Evolutionary conservation across 2,113 vertebrate species (phyloP).

Genomic region (Brachypodius melanocephalos): DNA sequence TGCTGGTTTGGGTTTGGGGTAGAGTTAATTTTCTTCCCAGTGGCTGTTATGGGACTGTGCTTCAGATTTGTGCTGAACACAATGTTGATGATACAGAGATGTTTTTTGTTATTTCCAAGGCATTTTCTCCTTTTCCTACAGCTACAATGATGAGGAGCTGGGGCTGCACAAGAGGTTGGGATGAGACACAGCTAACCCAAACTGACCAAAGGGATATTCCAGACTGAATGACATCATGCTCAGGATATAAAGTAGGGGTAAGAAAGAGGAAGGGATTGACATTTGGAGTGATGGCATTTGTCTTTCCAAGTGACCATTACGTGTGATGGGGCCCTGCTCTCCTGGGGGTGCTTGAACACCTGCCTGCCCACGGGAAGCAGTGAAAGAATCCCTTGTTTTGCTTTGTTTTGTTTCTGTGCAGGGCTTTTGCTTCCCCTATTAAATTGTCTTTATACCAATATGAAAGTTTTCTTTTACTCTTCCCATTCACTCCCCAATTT

Average conservation of each 20-base stretch:
- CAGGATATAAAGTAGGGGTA: neutral
- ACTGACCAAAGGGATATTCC: neutral
- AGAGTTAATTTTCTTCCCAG: neutral
- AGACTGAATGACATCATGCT: neutral
- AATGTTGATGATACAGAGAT: neutral
- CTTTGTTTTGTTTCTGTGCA: neutral
- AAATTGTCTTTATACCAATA: neutral
- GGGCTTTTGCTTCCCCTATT: neutral
- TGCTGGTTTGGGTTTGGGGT: neutral
- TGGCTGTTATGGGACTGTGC: no score
- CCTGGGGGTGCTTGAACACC: neutral
- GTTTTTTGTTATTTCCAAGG: neutral
- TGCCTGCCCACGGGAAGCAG: neutral
- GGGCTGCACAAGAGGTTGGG: fast-evolving
- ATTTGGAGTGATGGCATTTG: fast-evolving
- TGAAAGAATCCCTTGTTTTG: neutral
- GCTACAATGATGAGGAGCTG: neutral
- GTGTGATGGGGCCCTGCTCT: neutral
- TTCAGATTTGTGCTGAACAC: neutral
- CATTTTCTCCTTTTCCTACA: neutral
- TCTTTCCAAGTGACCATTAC: fast-evolving
- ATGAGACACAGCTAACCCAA: neutral
- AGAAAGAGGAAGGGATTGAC: neutral
- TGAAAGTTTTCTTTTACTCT: neutral
- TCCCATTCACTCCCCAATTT: neutral